These are phyloP conservation scores for Leucoraja ocellata DNA, from an alignment of 2,797 vertebrate genomes.

Conservation along the genomic window DNA sequence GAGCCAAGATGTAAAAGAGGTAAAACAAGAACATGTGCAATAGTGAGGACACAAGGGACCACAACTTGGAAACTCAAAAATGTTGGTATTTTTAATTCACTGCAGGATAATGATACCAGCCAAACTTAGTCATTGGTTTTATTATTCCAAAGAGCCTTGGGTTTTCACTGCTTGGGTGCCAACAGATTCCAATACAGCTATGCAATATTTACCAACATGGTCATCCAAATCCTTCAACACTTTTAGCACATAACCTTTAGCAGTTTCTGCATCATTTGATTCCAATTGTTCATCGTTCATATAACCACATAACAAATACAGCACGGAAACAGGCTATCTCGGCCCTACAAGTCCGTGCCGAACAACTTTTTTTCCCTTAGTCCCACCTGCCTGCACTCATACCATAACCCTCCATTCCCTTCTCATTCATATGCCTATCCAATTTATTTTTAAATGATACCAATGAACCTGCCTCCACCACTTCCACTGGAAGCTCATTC, in stretches of 20 bases:
- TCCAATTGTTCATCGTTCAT: neutral
- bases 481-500: no score
- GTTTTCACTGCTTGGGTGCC: neutral
- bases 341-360: no score
- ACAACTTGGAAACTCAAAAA: neutral
- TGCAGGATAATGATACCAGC: neutral
- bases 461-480: no score
- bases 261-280: constrained; percentile 15
- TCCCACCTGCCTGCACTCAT: no score
- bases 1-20: neutral
- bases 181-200: neutral
- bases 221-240: neutral
- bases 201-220: constrained; percentile 10
- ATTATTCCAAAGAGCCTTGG: neutral
- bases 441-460: no score
- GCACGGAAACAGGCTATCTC: no score
- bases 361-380: no score
- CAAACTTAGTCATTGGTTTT: neutral
- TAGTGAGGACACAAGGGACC: neutral
- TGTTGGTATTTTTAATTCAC: neutral
- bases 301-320: no score
- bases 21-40: neutral
- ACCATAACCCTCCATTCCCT: no score
- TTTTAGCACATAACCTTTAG: neutral
- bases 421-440: no score